A percentile compares a stretch with the other conserved stretches of the same genome.
Conservation (phyloP, 1,140 invertebrate species). For the Atta texana region DNA sequence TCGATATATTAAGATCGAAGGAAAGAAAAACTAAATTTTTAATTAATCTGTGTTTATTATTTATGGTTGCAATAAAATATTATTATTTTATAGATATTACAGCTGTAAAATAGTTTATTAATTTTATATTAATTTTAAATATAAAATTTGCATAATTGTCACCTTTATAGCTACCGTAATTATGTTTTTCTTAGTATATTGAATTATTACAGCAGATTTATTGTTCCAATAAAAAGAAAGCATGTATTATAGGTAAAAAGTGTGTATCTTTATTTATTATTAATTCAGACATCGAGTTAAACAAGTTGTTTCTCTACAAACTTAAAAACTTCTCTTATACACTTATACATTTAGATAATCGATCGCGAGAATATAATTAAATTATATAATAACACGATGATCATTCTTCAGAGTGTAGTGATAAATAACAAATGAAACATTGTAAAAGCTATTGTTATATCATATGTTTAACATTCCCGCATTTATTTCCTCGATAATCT, state of each 20-base stretch:
- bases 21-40: too few relatives aligned
- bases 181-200: background rate
- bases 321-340: conserved; percentile 69
- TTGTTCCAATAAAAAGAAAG: background rate
- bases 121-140: too few relatives aligned
- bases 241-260: conserved; percentile 72
- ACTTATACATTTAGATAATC: conserved; percentile 64
- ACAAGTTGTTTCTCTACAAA: conserved; percentile 76
- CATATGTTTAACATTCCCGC: conserved; percentile 27
- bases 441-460: conserved; percentile 54
- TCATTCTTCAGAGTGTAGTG: conserved; percentile 29
- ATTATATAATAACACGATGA: conserved; percentile 42
- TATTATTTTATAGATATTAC: too few relatives aligned
- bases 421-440: conserved; percentile 38
- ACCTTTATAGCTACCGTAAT: too few relatives aligned
- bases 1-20: too few relatives aligned
- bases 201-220: background rate
- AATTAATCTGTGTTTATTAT: too few relatives aligned
- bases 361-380: conserved; percentile 43
- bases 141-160: too few relatives aligned
- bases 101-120: too few relatives aligned
- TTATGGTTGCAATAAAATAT: too few relatives aligned
- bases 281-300: conserved; percentile 74
- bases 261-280: conserved; percentile 77
- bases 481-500: conserved; percentile 24